A percentile compares a stretch with the other conserved stretches of the same genome.
Conservation (phyloP, 1,140 invertebrate species). For the Scaptomyza montana region DNA sequence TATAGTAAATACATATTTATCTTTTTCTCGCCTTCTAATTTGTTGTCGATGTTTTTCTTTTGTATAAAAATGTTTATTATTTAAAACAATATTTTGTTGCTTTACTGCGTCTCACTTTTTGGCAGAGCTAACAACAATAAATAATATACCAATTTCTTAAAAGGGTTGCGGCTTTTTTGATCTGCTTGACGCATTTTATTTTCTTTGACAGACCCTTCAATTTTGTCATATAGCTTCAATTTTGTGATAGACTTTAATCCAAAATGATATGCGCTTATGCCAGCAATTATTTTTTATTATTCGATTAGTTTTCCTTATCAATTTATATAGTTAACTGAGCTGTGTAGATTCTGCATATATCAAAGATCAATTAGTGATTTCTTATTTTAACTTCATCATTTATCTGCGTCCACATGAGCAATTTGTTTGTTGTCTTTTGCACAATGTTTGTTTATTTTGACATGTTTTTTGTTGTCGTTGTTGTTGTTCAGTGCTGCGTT, state of each 20-base stretch:
- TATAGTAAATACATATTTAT: no score
- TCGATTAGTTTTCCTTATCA: no score
- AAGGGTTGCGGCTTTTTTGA: background rate
- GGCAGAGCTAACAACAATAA: background rate
- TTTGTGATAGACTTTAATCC: no score
- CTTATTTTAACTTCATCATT: conserved; percentile 8
- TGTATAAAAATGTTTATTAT: no score
- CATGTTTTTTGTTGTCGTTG: conserved; percentile 43
- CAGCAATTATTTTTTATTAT: background rate
- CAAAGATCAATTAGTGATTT: background rate
- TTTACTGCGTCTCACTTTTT: background rate
- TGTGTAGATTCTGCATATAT: no score
- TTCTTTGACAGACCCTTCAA: no score
- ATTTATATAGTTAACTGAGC: no score
- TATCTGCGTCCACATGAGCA: conserved; percentile 6
- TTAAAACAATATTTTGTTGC: no score
- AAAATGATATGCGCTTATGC: no score
- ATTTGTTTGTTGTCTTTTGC: conserved; percentile 44
- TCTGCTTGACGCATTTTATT: background rate
- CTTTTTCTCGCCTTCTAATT: no score
- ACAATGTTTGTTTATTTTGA: conserved; percentile 68
- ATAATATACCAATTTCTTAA: background rate
- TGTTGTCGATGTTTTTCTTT: no score
- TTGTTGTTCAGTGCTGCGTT: conserved; percentile 32
- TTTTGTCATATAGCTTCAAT: no score